These are phyloP conservation scores for Osmerus mordax DNA, from an alignment of 2,113 vertebrate species.

Conservation along the genomic window DNA sequence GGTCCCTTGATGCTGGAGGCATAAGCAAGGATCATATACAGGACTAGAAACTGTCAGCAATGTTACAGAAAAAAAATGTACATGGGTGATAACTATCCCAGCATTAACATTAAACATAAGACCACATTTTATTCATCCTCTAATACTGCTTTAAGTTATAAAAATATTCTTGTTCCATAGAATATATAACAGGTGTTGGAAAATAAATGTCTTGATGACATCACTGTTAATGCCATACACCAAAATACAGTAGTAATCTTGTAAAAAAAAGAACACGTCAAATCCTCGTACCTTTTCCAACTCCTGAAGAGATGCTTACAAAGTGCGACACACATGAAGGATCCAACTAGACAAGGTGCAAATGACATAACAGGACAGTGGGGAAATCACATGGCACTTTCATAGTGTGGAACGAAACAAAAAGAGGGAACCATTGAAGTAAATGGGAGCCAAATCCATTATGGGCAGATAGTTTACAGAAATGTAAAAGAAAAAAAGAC, in stretches of 20 bases:
- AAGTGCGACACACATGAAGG: conserved; percentile 63
- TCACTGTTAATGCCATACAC: conserved; percentile 65
- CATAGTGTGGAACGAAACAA: neutral
- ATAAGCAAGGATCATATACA: conserved; percentile 66
- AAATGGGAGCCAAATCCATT: neutral
- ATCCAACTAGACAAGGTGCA: conserved; percentile 60
- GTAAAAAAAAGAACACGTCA: conserved; percentile 35
- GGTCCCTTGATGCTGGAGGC: conserved; percentile 64
- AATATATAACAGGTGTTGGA: conserved; percentile 50
- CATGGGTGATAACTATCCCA: conserved; percentile 57
- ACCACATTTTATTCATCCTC: conserved; percentile 51
- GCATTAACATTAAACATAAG: conserved; percentile 61
- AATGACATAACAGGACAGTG: conserved; percentile 28
- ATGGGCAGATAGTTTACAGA: conserved; percentile 9
- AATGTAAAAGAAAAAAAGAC: conserved; percentile 12
- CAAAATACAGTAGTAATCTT: conserved; percentile 43
- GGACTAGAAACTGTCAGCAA: conserved; percentile 67
- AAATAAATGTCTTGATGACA: conserved; percentile 40
- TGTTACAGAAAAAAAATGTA: conserved; percentile 71
- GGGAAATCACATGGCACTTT: conserved; percentile 49
- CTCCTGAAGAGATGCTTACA: conserved; percentile 49
- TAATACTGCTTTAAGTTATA: conserved; percentile 68
- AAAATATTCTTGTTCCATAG: conserved; percentile 56
- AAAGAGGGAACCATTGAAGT: conserved; percentile 18
- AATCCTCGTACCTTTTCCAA: conserved; percentile 48